Conservation (phyloP, 1,140 invertebrate species). For the Drosophila watanabei region DNA sequence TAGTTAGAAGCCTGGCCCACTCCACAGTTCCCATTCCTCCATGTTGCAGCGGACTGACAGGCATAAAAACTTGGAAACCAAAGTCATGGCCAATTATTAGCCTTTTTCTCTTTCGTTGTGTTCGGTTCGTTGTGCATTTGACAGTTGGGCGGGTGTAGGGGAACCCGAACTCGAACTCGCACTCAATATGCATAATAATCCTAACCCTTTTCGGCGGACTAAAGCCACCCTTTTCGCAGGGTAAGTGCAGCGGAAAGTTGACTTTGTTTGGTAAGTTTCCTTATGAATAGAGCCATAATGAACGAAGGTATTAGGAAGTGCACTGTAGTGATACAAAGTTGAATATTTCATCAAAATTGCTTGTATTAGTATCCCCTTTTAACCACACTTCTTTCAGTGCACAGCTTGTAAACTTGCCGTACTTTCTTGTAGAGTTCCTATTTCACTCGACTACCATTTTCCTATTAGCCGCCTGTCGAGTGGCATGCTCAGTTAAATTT, state of each 20-base stretch:
- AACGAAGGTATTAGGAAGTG: constrained; percentile 18
- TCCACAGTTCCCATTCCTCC: constrained; percentile 7
- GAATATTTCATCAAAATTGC: background rate
- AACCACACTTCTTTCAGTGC: constrained; percentile 11
- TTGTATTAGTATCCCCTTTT: no score
- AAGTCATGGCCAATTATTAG: constrained; percentile 81
- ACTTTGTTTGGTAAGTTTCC: constrained; percentile 61
- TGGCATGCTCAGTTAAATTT: constrained; percentile 57
- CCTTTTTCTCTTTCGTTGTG: constrained; percentile 50
- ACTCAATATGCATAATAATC: constrained; percentile 65
- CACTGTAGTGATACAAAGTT: constrained; percentile 34
- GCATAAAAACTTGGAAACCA: constrained; percentile 72
- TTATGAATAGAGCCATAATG: constrained; percentile 71
- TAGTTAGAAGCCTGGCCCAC: constrained; percentile 8
- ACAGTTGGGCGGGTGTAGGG: constrained; percentile 28
- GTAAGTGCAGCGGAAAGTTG: constrained; percentile 56
- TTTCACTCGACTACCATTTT: constrained; percentile 25
- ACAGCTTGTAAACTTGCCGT: background rate
- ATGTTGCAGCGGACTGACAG: constrained; percentile 36
- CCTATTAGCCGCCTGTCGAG: constrained; percentile 17
- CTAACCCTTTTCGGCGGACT: constrained; percentile 59
- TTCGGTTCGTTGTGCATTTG: constrained; percentile 62
- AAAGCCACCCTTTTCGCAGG: constrained; percentile 24
- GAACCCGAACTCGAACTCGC: constrained; percentile 18
- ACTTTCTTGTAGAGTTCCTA: constrained; percentile 19